These are phyloP conservation scores for Daktulosphaira vitifoliae DNA, from an alignment of 1,140 invertebrate genomes.

Conservation along the genomic window DNA sequence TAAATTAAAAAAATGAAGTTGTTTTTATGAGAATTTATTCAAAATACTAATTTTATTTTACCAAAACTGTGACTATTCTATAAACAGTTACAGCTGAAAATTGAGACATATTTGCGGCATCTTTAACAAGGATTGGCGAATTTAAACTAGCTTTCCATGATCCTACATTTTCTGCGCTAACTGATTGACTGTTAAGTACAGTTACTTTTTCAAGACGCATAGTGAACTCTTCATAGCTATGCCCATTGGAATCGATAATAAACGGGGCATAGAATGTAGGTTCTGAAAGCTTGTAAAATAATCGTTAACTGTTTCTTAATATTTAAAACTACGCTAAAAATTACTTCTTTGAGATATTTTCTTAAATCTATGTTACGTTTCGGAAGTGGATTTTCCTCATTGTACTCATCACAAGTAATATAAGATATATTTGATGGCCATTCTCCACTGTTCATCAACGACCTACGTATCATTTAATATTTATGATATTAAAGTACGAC, in stretches of 20 bases:
- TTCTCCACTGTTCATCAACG: constrained; percentile 51
- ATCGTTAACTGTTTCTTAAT: too few relatives aligned
- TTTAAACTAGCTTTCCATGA: constrained; percentile 59
- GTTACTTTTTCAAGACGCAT: constrained; percentile 56
- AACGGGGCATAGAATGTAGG: constrained; percentile 57
- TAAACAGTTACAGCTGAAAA: constrained; percentile 71
- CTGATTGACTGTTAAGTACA: constrained; percentile 48
- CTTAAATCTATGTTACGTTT: constrained; percentile 46
- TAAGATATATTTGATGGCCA: constrained; percentile 63
- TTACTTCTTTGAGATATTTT: constrained; percentile 44
- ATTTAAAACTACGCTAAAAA: not conserved
- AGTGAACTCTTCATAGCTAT: constrained; percentile 62
- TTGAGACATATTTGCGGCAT: constrained; percentile 58
- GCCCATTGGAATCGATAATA: constrained; percentile 53
- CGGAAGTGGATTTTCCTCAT: constrained; percentile 58
- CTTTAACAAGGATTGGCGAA: constrained; percentile 52
- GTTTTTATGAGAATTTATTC: too few relatives aligned
- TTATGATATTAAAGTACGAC: not conserved
- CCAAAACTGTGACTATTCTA: constrained; percentile 66
- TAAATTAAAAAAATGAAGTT: too few relatives aligned
- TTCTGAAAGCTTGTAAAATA: constrained; percentile 51
- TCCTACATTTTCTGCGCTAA: constrained; percentile 52
- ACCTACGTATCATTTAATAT: constrained; percentile 37
- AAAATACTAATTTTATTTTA: constrained; percentile 42
- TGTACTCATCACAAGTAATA: constrained; percentile 65